Base-by-base conservation (phyloP, 2,113 vertebrate species). In the Paraplagusia blochii region DNA sequence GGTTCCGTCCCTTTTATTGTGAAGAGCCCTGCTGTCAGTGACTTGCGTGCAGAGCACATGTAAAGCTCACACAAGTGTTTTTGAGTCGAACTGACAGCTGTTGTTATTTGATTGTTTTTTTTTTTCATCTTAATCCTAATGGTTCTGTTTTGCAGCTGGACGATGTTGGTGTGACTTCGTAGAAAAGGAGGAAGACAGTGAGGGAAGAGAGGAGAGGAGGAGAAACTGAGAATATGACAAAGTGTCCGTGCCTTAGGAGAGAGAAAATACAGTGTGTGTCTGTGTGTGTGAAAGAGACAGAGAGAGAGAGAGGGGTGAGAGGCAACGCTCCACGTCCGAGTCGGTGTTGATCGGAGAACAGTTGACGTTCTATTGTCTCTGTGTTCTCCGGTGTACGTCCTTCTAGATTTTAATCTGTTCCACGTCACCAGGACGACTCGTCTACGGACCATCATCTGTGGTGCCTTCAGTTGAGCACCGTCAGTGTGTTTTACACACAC, bases 221-320 rank as follows among this genome's bases (percentile, higher is more conserved):
- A 46, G 52, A 58, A 35, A 55, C 38, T 45, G 7, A 44, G 22
- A 66, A 66, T 7, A 36, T 1, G 17, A 44, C 35, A 43, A 64
- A 57, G 56, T 40, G 74, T 80, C 72, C 84, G 88, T 89, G 89
- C 88, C 89, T 90, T 90, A 87, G 86, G 64, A 70, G 55, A 63
- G 42, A 15, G 11, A 60, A 58, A 44, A 55, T 58, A 56, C 50
- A 53, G 52, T 57, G 1, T 7, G 58, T 29, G 2, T 44, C 34
- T 61, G 11, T 1, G 9, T 44, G 34, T 55, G 7, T 55, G n/a
- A 47, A 49, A n/a, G 46, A 59, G n/a, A n/a, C n/a, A n/a, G n/a
- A n/a, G n/a, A n/a, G n/a, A n/a, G n/a, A 64, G 58, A 8, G 13
- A 66, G 45, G 57, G 60, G 19, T 39, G 43, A 44, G 50, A 35